Evolutionary conservation across 2,888 invertebrate species (phyloP).

Genomic region (Hofmannophila pseudospretella): DNA sequence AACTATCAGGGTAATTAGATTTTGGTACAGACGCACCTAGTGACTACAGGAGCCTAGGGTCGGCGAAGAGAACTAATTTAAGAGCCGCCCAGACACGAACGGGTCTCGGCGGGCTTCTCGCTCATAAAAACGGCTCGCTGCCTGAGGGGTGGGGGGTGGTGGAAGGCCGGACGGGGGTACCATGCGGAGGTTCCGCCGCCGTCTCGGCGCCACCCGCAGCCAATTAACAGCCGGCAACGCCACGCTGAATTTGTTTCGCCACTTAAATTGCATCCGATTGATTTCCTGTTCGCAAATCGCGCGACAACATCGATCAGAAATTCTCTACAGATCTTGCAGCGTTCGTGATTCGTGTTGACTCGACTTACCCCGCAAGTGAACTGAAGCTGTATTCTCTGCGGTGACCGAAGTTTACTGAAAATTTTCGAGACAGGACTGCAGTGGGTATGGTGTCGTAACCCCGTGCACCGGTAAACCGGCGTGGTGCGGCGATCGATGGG

Average conservation of each 20-base stretch:
- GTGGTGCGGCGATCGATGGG: slow-evolving; percentile 67
- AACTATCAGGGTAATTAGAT: neutral
- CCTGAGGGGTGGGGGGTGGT: slow-evolving; percentile 51
- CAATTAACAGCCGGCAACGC: slow-evolving; percentile 73
- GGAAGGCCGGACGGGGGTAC: slow-evolving; percentile 60
- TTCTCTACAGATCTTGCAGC: too few species aligned
- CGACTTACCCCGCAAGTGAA: too few species aligned
- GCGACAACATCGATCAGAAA: slow-evolving; percentile 26
- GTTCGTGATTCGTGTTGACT: too few species aligned
- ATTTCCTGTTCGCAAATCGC: slow-evolving; percentile 58
- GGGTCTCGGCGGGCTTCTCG: slow-evolving; percentile 61
- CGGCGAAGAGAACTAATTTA: slow-evolving; percentile 59
- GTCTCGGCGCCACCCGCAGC: slow-evolving; percentile 78
- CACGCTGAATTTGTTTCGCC: slow-evolving; percentile 71
- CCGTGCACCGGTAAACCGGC: slow-evolving; percentile 55
- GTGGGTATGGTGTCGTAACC: slow-evolving; percentile 54
- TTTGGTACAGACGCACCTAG: slow-evolving; percentile 29
- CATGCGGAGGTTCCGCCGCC: slow-evolving; percentile 76
- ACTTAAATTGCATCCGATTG: slow-evolving; percentile 73
- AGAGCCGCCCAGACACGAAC: slow-evolving; percentile 57
- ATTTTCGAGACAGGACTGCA: slow-evolving; percentile 33
- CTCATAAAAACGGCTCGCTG: slow-evolving; percentile 67
- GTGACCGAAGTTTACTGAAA: too few species aligned
- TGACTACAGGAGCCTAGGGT: slow-evolving; percentile 37
- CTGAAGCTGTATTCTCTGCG: neutral